A percentile compares a stretch with the other conserved stretches of the same genome.
phyloP scores from a whole-genome alignment of 2,888 invertebrate species.

The Phania funesta region DNA sequence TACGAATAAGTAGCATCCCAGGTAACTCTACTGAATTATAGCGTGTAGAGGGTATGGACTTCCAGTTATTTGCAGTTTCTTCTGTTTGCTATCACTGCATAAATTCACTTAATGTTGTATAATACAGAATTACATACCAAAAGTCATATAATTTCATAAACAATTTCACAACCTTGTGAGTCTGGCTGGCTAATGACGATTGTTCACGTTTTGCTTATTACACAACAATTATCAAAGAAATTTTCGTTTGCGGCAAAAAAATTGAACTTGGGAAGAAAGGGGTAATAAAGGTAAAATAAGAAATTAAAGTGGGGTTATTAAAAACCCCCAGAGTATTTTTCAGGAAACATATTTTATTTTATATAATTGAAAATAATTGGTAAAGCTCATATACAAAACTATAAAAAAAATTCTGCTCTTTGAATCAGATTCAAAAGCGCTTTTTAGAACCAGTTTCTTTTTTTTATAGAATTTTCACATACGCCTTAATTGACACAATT shows the following conservation, averaged over 20 bases:
- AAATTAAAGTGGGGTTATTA: conserved; percentile 5
- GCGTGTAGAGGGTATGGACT: conserved; percentile 46
- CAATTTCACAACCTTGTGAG: conserved; percentile 52
- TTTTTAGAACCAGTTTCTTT: too few species aligned
- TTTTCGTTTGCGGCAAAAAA: neutral
- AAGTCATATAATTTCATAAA: conserved; percentile 61
- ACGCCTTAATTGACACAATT: too few species aligned
- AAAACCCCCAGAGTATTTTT: neutral
- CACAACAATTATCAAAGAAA: conserved; percentile 75
- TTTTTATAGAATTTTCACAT: too few species aligned
- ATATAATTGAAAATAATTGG: too few species aligned
- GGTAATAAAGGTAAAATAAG: neutral
- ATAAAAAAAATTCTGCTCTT: too few species aligned
- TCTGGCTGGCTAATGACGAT: conserved; percentile 37
- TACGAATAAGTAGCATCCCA: conserved; percentile 44
- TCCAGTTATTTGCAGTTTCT: conserved; percentile 14
- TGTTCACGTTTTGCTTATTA: conserved; percentile 73
- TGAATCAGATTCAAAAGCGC: too few species aligned
- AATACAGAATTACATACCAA: conserved; percentile 36
- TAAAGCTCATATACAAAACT: too few species aligned
- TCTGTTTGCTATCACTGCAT: conserved; percentile 24
- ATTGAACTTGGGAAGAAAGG: neutral
- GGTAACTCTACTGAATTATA: conserved; percentile 42
- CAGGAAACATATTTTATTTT: neutral
- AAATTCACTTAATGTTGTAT: conserved; percentile 8